Evolutionary conservation across 1,140 invertebrate genomes (phyloP).

Genomic region (Drosophila insularis): DNA sequence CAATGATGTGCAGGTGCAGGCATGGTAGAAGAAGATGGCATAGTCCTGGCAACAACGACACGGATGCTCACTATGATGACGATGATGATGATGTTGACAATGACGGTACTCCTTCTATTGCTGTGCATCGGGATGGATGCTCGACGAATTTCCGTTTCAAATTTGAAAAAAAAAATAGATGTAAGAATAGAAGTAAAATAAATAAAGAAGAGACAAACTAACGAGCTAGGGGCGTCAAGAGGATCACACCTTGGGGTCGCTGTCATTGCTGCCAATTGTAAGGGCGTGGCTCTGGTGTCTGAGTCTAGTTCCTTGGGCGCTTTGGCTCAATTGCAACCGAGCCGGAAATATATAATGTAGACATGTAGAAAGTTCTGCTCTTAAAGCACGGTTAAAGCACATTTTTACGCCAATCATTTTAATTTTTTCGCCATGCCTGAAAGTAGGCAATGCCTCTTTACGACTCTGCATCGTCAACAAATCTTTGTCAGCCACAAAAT

Average conservation of each 20-base stretch:
- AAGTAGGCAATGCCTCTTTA: conserved; percentile 30
- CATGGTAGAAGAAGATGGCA: conserved; percentile 1
- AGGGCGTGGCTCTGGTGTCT: conserved; percentile 43
- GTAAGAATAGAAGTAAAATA: background rate
- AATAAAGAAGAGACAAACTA: conserved; percentile 47
- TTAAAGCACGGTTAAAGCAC: conserved; percentile 8
- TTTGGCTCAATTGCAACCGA: conserved; percentile 49
- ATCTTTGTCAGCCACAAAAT: conserved; percentile 71
- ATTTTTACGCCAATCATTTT: conserved; percentile 41
- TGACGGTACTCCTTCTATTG: conserved; percentile 10
- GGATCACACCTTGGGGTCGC: conserved; percentile 46
- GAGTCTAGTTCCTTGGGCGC: conserved; percentile 32
- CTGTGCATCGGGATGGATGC: conserved; percentile 18
- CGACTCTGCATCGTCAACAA: conserved; percentile 67
- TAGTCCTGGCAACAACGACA: conserved; percentile 27
- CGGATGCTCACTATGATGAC: conserved; percentile 37
- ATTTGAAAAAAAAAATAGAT: conserved; percentile 46
- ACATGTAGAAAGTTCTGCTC: conserved; percentile 37
- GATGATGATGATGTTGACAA: conserved; percentile 22
- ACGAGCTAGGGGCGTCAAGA: conserved; percentile 47
- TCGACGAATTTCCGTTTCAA: conserved; percentile 65
- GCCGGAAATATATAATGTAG: conserved; percentile 61
- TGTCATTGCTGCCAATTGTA: conserved; percentile 36
- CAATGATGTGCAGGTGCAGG: conserved; percentile 8
- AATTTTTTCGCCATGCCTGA: conserved; percentile 33